Evolutionary conservation across 64 coral and sea anemone species (phyloP), one percentile per base, ranked within the genome.

Genomic region (Montipora cactus): DNA sequence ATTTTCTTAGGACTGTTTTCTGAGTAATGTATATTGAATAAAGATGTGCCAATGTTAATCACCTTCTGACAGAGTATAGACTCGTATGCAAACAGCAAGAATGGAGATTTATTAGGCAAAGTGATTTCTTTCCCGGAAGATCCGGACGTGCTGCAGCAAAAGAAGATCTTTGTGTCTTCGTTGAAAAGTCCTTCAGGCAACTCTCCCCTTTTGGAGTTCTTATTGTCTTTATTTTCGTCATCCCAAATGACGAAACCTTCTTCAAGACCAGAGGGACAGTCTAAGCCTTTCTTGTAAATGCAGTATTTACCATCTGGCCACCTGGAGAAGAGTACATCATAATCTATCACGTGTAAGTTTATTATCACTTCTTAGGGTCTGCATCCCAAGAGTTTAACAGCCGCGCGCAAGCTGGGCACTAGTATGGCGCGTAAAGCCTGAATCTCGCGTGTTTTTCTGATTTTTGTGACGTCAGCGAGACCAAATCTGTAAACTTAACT

Each of bases 261-360:
- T 7, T 96, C 91, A 76, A 99, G 75, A 75, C 95, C 95, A 4
- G 90, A 48, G 2, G 98, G 98, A 75, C 98, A 99, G 9, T 49
- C 76, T 5, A 59, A 47, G 12, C 98, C 98, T 66, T 99, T 99
- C 81, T 93, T 99, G 80, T 94, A 99, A 25, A 99, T 92, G 72
- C 98, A 99, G 53, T 99, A 99, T 92, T 99, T 96, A 4, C 98
- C 98, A 51, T 94, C 80, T 47, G 98, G 98, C 98, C 98, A 99
- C 44, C 98, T 99, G 75, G 28, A 67, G 23, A 77, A 79, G 37
- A 37, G 37, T 37, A 37, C 37, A 37, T 37, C 37, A 37, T 2
- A 37, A 37, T 37, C 37, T 2, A 37, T 37, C 37, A 37, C 37
- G 37, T 37, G 37, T 37, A 37, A 37, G 37, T 37, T 37, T 37